Percentiles rank a stretch among this genome's conserved stretches.
phyloP scores from a whole-genome alignment of 2,888 invertebrate species.

The Andrena trimmerana region DNA sequence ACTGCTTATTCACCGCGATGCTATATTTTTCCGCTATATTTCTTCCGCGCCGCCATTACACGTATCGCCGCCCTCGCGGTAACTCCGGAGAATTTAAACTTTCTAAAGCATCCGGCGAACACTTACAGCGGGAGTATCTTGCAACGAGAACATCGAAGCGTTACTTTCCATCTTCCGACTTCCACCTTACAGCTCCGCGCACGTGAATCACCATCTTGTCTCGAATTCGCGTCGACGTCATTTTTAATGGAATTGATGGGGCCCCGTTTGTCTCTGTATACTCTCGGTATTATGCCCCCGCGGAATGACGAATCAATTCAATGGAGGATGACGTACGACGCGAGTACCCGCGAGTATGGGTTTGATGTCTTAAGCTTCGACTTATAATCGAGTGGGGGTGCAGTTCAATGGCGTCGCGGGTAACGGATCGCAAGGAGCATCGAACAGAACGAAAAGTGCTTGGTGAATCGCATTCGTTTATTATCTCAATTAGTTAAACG shows the following conservation, averaged over 20 bases:
- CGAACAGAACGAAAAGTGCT: too few relatives aligned
- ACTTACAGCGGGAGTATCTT: neutral
- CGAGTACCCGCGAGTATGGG: conserved; percentile 41
- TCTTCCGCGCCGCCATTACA: conserved; percentile 9
- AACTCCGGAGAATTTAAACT: neutral
- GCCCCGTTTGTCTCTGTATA: conserved; percentile 46
- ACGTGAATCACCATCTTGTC: neutral
- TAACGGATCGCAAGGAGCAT: conserved; percentile 27
- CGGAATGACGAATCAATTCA: conserved; percentile 66
- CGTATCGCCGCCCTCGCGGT: neutral
- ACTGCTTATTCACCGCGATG: conserved; percentile 6
- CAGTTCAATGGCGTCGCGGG: conserved; percentile 28
- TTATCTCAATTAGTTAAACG: too few relatives aligned
- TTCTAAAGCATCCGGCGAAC: neutral
- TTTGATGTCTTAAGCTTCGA: conserved; percentile 59
- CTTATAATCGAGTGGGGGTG: conserved; percentile 46
- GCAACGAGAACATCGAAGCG: neutral
- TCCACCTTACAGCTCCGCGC: neutral
- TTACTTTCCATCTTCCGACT: neutral
- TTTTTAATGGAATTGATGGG: conserved; percentile 55
- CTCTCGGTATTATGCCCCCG: conserved; percentile 31
- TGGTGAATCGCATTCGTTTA: too few relatives aligned
- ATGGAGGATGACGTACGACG: conserved; percentile 50
- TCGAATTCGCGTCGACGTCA: conserved; percentile 10
- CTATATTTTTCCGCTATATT: conserved; percentile 4